phyloP scores from a whole-genome alignment of 2,113 vertebrate genomes.

The Zosterops japonicus region DNA sequence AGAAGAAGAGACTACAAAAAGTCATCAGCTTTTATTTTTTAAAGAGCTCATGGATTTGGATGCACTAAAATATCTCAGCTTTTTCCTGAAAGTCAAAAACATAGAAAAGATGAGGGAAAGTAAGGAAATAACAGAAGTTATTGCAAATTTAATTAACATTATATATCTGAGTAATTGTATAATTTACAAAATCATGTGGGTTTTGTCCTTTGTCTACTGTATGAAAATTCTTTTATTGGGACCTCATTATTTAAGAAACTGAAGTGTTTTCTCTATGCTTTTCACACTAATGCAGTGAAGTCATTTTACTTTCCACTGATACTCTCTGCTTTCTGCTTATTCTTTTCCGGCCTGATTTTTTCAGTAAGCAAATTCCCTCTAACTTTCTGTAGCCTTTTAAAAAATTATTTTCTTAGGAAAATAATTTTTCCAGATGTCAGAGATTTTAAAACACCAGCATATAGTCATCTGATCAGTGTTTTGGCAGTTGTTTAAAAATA shows the following conservation, averaged over 20 bases:
- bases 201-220: not conserved
- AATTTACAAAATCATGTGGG: conserved; percentile 25
- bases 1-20: not conserved
- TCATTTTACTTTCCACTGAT: not conserved
- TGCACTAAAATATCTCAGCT: not conserved
- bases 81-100: not conserved
- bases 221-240: not conserved
- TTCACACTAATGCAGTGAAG: not conserved
- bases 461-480: not conserved
- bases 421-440: not conserved
- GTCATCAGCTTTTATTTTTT: not conserved
- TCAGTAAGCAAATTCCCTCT: not conserved
- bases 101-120: not conserved
- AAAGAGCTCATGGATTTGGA: not conserved
- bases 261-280: not conserved
- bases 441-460: not conserved
- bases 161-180: not conserved
- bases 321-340: not conserved
- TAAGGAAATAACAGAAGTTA: not conserved
- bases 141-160: not conserved
- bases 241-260: not conserved
- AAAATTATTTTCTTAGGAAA: not conserved
- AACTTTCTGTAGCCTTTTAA: not conserved
- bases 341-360: not conserved
- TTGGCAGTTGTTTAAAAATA: not conserved